Evolutionary conservation across 2,797 vertebrate species (phyloP), one percentile per base, ranked within the genome.

Genomic region (Paguma larvata): DNA sequence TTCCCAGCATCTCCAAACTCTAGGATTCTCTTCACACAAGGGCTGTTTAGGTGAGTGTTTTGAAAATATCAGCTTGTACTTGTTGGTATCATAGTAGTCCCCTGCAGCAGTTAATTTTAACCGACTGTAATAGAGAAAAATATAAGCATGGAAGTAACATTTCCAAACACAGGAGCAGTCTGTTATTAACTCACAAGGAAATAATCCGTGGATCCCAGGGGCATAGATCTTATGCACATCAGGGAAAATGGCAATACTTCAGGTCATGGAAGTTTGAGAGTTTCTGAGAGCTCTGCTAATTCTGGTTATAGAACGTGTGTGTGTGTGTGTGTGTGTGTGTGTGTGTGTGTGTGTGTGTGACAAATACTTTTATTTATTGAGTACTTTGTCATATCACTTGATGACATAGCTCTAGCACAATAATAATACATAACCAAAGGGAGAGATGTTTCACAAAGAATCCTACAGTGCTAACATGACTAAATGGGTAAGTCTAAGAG

Each of bases 271-370:
- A 46, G 6, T 34, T 23, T 82, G 11, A 77, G 25, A 5, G 3
- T 46, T 86, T 96, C 77, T 96, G 25, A 90, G 73, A 83, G 15
- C 18, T 79, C 86, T 79, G 27, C 21, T 77, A 78, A 77, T 77
- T 70, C 18, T 83, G 32, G 4, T 83, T 48, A n/a, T 13, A 41
- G 11, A 80, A 67, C 85, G 11, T 65, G 62, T 65, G 62, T 65
- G 34, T 72, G 68, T 72, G 68, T 72, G 67, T 70, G 19, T 70
- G 68, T 23, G 67, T 70, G 67, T 70, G 67, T 70, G n/a, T 70
- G n/a, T 67, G 48, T 51, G 48, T 51, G 51, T 51, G 51, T 53
- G 51, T 53, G 51, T 53, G 51, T 53, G 51, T 53, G 16, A 72
- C 19, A 72, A 93, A 85, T 89, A 38, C 59, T 89, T 86, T 86